Conservation (phyloP, 2,888 invertebrate species). For the Lysandra coridon region DNA sequence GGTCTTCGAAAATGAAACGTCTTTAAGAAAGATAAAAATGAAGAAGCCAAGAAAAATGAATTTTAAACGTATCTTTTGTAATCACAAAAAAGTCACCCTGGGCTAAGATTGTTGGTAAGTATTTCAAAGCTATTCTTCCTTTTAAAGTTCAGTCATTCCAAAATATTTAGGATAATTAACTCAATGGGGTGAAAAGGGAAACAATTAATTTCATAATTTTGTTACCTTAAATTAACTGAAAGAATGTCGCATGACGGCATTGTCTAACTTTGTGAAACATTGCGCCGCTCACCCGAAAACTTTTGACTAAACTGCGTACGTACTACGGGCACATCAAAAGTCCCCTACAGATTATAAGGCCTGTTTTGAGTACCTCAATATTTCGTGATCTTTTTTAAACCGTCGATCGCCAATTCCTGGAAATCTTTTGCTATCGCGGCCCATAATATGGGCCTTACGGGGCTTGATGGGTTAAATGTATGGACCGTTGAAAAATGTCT, state of each 20-base stretch:
- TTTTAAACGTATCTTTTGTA: background rate
- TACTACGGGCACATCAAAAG: background rate
- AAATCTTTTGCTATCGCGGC: too few species aligned
- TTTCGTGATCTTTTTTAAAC: too few species aligned
- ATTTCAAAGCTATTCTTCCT: background rate
- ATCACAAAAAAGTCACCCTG: background rate
- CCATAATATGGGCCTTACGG: too few species aligned
- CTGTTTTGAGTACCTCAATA: too few species aligned
- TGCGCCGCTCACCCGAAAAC: slow-evolving; percentile 51
- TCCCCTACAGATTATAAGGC: too few species aligned
- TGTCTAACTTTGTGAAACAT: slow-evolving; percentile 54
- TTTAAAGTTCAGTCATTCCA: background rate
- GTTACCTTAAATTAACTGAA: slow-evolving; percentile 47
- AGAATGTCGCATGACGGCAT: slow-evolving; percentile 49
- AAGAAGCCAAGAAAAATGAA: background rate
- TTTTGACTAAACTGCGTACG: slow-evolving; percentile 53
- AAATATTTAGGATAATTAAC: background rate
- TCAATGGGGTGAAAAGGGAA: slow-evolving; percentile 20
- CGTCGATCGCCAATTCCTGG: too few species aligned
- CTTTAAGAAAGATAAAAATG: background rate
- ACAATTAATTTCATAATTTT: slow-evolving; percentile 27
- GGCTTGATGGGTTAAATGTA: too few species aligned
- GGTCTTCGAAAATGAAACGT: background rate
- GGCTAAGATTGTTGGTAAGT: background rate
- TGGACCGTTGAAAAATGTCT: too few species aligned